These are phyloP conservation scores for Gymnothorax reevesii DNA, from an alignment of 2,797 vertebrate genomes.

Conservation along the genomic window DNA sequence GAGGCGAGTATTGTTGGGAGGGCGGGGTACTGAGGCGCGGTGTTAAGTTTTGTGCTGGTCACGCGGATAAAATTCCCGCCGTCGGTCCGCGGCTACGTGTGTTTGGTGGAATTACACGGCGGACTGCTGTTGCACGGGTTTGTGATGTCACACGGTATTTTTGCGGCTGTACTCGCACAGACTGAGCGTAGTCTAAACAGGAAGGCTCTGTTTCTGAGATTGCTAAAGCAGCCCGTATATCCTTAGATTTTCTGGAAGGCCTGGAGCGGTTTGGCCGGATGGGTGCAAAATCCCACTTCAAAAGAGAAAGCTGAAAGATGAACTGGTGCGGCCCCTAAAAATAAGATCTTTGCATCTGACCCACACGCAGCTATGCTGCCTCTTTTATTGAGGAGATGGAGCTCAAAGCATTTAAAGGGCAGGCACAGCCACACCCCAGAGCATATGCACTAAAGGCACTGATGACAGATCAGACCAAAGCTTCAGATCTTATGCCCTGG, in stretches of 20 bases:
- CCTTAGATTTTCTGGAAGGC: slow-evolving; percentile 23
- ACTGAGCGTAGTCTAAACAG: slow-evolving; percentile 52
- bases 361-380: background rate
- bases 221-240: background rate
- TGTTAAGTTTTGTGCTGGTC: background rate
- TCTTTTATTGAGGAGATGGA: background rate
- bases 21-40: background rate
- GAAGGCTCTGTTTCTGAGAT: slow-evolving; percentile 41
- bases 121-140: background rate
- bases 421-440: background rate
- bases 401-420: background rate
- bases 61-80: background rate
- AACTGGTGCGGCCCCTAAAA: slow-evolving; percentile 4
- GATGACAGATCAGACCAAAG: background rate
- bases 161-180: slow-evolving; percentile 37
- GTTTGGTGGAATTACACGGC: background rate
- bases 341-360: background rate
- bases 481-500: background rate
- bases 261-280: background rate
- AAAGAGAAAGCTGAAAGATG: background rate
- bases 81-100: background rate
- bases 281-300: slow-evolving; percentile 20
- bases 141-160: background rate
- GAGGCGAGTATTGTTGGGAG: slow-evolving; percentile 27
- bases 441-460: background rate